Percentiles rank a stretch among this genome's conserved stretches.
Evolutionary conservation across 2,888 invertebrate species (phyloP).

Genomic region (Plusia festucae): DNA sequence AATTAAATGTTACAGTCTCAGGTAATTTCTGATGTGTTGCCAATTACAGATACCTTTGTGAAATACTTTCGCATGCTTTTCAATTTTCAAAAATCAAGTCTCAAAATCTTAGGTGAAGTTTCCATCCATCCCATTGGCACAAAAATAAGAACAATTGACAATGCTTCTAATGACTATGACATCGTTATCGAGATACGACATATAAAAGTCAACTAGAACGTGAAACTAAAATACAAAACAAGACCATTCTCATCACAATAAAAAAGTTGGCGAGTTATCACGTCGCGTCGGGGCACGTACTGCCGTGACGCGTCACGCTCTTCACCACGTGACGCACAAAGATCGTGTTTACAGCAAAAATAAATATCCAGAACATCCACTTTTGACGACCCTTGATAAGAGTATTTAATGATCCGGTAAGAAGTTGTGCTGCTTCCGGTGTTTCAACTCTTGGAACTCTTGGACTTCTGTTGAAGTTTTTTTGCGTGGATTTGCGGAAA

Average conservation of each 20-base stretch:
- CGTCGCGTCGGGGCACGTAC: conserved; percentile 55
- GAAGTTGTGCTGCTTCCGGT: neutral
- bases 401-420: neutral
- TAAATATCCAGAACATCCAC: conserved; percentile 40
- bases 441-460: neutral
- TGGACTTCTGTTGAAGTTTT: neutral
- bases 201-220: conserved; percentile 14
- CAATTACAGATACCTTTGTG: too few relatives aligned
- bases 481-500: neutral
- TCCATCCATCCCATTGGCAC: too few relatives aligned
- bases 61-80: too few relatives aligned
- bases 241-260: conserved; percentile 60
- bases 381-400: conserved; percentile 10
- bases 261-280: conserved; percentile 63
- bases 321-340: conserved; percentile 46
- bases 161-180: neutral
- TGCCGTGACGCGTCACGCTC: conserved; percentile 46
- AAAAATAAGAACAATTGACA: too few relatives aligned
- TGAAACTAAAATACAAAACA: conserved; percentile 49
- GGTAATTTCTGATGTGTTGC: too few relatives aligned
- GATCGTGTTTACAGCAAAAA: conserved; percentile 33
- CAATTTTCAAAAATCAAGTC: too few relatives aligned
- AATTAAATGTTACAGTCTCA: too few relatives aligned
- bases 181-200: neutral
- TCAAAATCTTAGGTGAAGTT: too few relatives aligned